Evolutionary conservation across 2,888 invertebrate species (phyloP).

Genomic region (Agriopis marginaria): DNA sequence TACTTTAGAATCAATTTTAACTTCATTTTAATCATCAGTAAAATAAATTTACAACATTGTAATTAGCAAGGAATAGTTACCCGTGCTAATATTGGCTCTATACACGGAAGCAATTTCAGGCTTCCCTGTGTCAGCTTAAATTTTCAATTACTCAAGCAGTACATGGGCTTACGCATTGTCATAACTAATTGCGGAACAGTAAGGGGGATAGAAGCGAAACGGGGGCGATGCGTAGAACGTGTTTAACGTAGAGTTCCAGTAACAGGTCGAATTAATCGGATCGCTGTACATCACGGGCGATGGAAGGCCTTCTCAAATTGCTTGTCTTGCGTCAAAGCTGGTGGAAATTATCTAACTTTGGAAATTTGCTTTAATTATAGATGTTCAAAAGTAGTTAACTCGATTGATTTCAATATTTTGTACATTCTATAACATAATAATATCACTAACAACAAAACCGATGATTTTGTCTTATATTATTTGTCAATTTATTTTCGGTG

Average conservation of each 20-base stretch:
- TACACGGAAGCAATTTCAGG: constrained; percentile 25
- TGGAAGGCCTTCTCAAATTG: constrained; percentile 56
- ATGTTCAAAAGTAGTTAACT: neutral
- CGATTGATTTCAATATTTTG: too few relatives aligned
- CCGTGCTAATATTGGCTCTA: constrained; percentile 15
- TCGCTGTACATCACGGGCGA: constrained; percentile 69
- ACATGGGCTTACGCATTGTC: constrained; percentile 50
- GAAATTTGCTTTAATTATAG: neutral
- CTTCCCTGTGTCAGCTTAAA: constrained; percentile 34
- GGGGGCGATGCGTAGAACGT: constrained; percentile 63
- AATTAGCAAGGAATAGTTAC: neutral
- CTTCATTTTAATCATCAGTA: neutral
- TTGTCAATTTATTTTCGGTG: neutral
- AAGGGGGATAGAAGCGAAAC: constrained; percentile 55
- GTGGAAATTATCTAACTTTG: neutral
- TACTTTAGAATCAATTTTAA: neutral
- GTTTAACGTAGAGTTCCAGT: constrained; percentile 73
- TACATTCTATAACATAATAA: too few relatives aligned
- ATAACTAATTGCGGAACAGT: constrained; percentile 61
- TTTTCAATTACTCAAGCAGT: constrained; percentile 59
- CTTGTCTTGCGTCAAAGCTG: constrained; percentile 36
- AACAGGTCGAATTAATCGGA: constrained; percentile 77
- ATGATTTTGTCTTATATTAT: too few relatives aligned
- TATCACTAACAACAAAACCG: too few relatives aligned
- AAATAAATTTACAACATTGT: neutral